Evolutionary conservation across 1,140 invertebrate genomes (phyloP), one percentile per base, ranked within the genome.

Genomic region (Leptopilina boulardi): DNA sequence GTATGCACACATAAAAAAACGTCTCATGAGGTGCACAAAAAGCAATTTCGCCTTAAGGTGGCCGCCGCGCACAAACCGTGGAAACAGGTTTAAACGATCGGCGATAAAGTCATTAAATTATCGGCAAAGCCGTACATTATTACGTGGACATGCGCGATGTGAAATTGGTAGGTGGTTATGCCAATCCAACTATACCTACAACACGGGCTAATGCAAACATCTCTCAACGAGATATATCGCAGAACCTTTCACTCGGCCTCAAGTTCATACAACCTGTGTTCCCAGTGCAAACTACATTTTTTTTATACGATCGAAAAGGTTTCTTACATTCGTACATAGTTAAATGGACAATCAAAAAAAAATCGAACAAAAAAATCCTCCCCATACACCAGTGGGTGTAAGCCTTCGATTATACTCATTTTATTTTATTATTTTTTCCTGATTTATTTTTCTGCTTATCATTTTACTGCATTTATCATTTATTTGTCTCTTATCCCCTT

Each of bases 51-150:
- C 71, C 71, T 47, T 73, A 54, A 51, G 54, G 74, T 51, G 66
- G 23, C 59, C 26, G 26, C 21, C 47, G 71, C 44, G 71, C 72
- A 73, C 70, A 66, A 77, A 79, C 75, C 51, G 76, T 73, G 76
- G 74, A 80, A 81, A 80, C 82, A 79, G 82, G 82, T 83, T 84
- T 80, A 51, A 44, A 74, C 79, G 82, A 80, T 82, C 78, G 77
- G 13, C 77, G 79, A 84, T 84, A 80, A 84, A 84, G 82, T 85
- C 81, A 84, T 86, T 85, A 85, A 86, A 84, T 85, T 85, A 86
- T 83, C 78, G 79, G 71, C 79, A 78, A 76, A 71, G 82, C 72
- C 71, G 82, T 82, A 81, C 70, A 73, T 80, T 80, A 75, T 66
- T 78, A 77, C 77, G 75, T 75, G 77, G 76, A 79, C 77, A 79